A percentile compares a stretch with the other conserved stretches of the same genome.
These are phyloP conservation scores for Apotomis turbidana DNA, from an alignment of 2,888 invertebrate genomes.

Conservation along the genomic window DNA sequence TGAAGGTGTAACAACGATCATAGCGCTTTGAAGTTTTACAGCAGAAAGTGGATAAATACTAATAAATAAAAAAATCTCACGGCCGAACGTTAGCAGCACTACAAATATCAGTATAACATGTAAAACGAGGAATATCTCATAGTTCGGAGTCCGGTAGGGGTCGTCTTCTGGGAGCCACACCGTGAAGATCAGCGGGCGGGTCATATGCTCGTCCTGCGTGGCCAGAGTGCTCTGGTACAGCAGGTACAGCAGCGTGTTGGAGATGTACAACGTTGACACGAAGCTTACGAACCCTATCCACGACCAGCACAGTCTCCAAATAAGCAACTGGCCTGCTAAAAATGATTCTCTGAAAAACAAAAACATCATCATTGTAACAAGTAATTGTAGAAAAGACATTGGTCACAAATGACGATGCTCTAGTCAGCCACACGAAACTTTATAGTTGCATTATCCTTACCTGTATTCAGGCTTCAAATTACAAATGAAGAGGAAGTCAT, in stretches of 20 bases:
- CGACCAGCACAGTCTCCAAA: slow-evolving; percentile 61
- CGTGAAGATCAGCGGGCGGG: slow-evolving; percentile 64
- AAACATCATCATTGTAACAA: too few species aligned
- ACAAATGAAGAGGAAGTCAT: slow-evolving; percentile 60
- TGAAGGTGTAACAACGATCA: too few species aligned
- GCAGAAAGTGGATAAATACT: background rate
- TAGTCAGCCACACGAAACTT: too few species aligned
- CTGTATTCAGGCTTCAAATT: slow-evolving; percentile 55
- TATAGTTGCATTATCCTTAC: slow-evolving; percentile 44
- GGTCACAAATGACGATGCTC: too few species aligned
- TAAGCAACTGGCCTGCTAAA: slow-evolving; percentile 59
- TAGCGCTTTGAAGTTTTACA: too few species aligned
- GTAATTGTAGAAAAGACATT: too few species aligned
- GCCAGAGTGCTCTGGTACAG: slow-evolving; percentile 59
- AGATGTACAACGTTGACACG: slow-evolving; percentile 49
- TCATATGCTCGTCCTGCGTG: slow-evolving; percentile 56
- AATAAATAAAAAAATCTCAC: slow-evolving; percentile 45
- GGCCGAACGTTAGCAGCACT: slow-evolving; percentile 58
- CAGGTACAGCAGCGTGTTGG: slow-evolving; percentile 52
- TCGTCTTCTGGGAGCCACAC: slow-evolving; percentile 68
- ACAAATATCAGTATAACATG: slow-evolving; percentile 49
- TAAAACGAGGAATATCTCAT: slow-evolving; percentile 61
- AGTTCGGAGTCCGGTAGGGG: slow-evolving; percentile 65
- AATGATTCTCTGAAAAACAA: slow-evolving; percentile 59
- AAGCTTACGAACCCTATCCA: slow-evolving; percentile 55